These are phyloP conservation scores for Camponotus vicinus DNA, from an alignment of 1,140 invertebrate genomes.

Conservation along the genomic window DNA sequence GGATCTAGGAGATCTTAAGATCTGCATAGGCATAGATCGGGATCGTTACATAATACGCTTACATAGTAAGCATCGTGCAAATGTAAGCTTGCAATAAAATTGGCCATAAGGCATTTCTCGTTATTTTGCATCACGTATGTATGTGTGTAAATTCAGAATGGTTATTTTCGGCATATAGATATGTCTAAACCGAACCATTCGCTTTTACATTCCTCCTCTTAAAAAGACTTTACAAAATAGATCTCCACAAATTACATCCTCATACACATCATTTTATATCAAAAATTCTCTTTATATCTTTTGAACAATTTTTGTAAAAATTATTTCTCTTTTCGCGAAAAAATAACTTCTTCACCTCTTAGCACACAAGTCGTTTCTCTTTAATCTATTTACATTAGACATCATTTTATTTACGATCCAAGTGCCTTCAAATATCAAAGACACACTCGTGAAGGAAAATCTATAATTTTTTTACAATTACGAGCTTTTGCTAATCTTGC, in stretches of 20 bases:
- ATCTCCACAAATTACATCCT: conserved; percentile 55
- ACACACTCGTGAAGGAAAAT: not conserved
- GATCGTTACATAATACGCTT: conserved; percentile 68
- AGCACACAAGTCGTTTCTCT: conserved; percentile 34
- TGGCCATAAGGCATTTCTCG: conserved; percentile 37
- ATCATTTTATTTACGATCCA: not conserved
- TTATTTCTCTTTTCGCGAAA: conserved; percentile 36
- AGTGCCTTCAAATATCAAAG: conserved; percentile 57
- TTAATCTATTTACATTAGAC: conserved; percentile 58
- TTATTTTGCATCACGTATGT: conserved; percentile 3
- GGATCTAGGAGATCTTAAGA: conserved; percentile 45
- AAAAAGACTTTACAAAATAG: conserved; percentile 67
- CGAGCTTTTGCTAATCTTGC: conserved; percentile 20
- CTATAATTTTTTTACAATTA: conserved; percentile 34
- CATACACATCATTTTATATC: conserved; percentile 24
- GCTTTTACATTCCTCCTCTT: conserved; percentile 1
- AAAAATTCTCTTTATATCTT: conserved; percentile 5
- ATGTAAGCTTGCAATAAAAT: conserved; percentile 51
- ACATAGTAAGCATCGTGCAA: conserved; percentile 75
- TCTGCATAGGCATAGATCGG: conserved; percentile 42
- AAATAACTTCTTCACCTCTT: conserved; percentile 51
- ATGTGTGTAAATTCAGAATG: not conserved
- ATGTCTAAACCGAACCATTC: not conserved
- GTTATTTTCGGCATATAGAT: not conserved
- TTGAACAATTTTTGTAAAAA: conserved; percentile 17